A percentile compares a stretch with the other conserved stretches of the same genome.
Conservation (phyloP, 2,888 invertebrate genomes). For the Tricholauxania praeusta region DNA sequence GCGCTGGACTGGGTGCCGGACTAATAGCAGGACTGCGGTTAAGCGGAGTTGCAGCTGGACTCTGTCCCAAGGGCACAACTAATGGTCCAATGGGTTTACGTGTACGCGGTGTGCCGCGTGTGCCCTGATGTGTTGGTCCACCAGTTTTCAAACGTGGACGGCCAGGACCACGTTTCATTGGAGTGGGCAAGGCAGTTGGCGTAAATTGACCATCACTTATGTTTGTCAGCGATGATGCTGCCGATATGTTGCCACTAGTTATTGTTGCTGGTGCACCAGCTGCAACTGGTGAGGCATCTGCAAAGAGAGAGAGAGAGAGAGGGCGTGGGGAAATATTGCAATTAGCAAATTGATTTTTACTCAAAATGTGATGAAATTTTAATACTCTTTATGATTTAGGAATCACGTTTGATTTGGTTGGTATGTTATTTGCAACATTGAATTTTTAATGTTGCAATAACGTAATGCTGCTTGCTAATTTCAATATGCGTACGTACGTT, state of each 20-base stretch:
- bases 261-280: conserved; percentile 5
- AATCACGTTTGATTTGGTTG: background rate
- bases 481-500: too few species aligned
- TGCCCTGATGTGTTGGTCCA: conserved; percentile 76
- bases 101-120: conserved; percentile 72
- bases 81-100: conserved; percentile 70
- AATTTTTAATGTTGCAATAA: too few species aligned
- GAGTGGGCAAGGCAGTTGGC: conserved; percentile 52
- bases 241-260: too few species aligned
- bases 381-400: background rate
- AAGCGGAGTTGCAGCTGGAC: conserved; percentile 63
- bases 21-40: conserved; percentile 65
- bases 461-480: too few species aligned
- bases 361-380: too few species aligned
- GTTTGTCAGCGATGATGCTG: conserved; percentile 32
- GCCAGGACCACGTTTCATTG: conserved; percentile 75
- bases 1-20: conserved; percentile 63
- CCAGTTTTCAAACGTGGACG: conserved; percentile 76
- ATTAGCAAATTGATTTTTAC: too few species aligned
- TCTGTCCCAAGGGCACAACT: conserved; percentile 65
- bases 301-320: conserved; percentile 26
- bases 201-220: conserved; percentile 47
- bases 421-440: background rate
- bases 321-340: background rate
- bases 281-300: conserved; percentile 33